A percentile compares a stretch with the other conserved stretches of the same genome.
Evolutionary conservation across 2,113 vertebrate genomes (phyloP).

Genomic region (Cnemophilus loriae): DNA sequence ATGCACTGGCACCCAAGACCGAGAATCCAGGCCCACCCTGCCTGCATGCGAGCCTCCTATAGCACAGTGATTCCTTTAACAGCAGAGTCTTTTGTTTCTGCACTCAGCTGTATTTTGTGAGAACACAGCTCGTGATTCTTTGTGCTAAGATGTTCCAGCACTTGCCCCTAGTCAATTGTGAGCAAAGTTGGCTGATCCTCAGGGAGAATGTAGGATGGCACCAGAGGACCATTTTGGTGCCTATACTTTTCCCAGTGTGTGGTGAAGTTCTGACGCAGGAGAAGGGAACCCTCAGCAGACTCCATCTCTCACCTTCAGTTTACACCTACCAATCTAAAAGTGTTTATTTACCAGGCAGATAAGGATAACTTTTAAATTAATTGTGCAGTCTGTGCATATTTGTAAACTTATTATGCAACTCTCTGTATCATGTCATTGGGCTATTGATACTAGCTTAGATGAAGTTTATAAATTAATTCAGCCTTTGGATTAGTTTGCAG

Average conservation of each 20-base stretch:
- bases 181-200: not conserved
- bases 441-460: not conserved
- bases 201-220: not conserved
- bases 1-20: not conserved
- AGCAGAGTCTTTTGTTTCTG: not conserved
- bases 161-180: not conserved
- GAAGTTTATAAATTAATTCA: conserved; percentile 21
- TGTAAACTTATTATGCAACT: not conserved
- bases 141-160: not conserved
- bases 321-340: not conserved
- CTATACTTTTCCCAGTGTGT: not conserved
- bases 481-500: conserved; percentile 2
- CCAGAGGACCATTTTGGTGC: not conserved
- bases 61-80: not conserved
- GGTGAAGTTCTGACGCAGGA: not conserved
- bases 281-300: not conserved
- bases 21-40: not conserved
- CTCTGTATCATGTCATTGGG: not conserved
- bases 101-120: not conserved
- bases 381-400: not conserved
- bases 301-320: not conserved
- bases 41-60: fast-evolving
- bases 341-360: not conserved
- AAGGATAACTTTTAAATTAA: not conserved
- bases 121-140: not conserved